Percentiles rank a stretch among this genome's conserved stretches.
Evolutionary conservation across 2,797 vertebrate genomes (phyloP).

Genomic region (Luscinia luscinia): DNA sequence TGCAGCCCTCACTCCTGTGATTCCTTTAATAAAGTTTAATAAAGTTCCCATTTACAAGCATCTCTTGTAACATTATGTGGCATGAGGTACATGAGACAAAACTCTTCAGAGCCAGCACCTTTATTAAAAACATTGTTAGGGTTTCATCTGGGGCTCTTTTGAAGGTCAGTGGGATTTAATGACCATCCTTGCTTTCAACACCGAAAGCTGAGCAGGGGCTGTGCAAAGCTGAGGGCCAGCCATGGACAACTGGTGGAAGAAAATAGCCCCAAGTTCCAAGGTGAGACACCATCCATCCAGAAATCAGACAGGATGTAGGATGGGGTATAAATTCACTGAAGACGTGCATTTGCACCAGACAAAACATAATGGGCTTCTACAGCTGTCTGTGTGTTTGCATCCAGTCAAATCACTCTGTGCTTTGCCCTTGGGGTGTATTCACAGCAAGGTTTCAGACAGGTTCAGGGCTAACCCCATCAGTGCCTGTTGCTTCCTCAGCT

Average conservation of each 20-base stretch:
- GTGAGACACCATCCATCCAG: not conserved
- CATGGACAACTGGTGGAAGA: fast-evolving
- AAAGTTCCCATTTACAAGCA: not conserved
- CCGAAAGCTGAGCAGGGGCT: not conserved
- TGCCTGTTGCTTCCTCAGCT: not conserved
- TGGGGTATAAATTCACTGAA: not conserved
- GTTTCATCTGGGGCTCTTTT: not conserved
- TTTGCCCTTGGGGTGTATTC: not conserved
- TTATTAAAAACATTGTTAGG: not conserved
- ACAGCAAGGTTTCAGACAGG: fast-evolving
- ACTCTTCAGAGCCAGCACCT: not conserved
- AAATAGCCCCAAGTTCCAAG: not conserved
- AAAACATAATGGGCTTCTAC: not conserved
- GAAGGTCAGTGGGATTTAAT: not conserved
- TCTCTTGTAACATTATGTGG: not conserved
- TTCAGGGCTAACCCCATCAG: not conserved
- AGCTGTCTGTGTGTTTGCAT: fast-evolving
- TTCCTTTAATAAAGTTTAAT: not conserved
- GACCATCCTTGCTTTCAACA: fast-evolving
- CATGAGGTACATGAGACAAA: not conserved
- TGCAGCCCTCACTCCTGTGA: fast-evolving
- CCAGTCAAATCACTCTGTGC: fast-evolving
- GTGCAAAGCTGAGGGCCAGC: fast-evolving
- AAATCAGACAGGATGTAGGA: not conserved
- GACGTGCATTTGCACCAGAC: not conserved